Conservation (phyloP, 2,113 vertebrate species). For the Nothoprocta perdicaria region DNA sequence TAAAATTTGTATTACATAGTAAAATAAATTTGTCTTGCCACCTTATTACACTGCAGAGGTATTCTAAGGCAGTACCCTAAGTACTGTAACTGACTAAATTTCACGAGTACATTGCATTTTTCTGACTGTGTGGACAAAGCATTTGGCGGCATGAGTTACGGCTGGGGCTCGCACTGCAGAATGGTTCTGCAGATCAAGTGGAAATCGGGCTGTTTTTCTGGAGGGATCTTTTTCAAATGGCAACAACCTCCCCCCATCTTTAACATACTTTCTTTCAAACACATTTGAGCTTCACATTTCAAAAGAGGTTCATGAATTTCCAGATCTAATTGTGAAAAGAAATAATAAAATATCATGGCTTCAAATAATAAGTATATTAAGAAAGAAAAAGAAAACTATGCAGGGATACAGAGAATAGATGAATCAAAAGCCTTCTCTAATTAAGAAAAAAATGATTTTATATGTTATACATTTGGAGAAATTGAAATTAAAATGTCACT, state of each 20-base stretch:
- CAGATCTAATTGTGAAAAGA: background rate
- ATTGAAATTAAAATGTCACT: background rate
- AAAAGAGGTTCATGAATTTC: background rate
- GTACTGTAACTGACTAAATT: background rate
- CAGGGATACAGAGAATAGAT: background rate
- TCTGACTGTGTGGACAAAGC: background rate
- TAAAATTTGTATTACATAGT: accelerated
- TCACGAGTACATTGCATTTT: background rate
- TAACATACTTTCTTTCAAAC: background rate
- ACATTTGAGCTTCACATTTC: background rate
- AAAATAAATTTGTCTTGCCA: background rate
- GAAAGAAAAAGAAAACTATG: background rate
- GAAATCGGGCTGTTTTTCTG: background rate
- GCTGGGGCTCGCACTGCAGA: background rate
- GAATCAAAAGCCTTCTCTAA: background rate
- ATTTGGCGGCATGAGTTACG: background rate
- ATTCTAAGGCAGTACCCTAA: background rate
- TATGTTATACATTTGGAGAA: background rate
- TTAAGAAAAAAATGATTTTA: background rate
- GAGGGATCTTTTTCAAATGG: background rate
- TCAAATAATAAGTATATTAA: background rate
- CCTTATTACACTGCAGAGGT: background rate
- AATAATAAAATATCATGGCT: background rate
- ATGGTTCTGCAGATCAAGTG: background rate
- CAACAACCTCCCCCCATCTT: accelerated